Evolutionary conservation across 2,113 vertebrate genomes (phyloP).

Genomic region (Lynx canadensis): DNA sequence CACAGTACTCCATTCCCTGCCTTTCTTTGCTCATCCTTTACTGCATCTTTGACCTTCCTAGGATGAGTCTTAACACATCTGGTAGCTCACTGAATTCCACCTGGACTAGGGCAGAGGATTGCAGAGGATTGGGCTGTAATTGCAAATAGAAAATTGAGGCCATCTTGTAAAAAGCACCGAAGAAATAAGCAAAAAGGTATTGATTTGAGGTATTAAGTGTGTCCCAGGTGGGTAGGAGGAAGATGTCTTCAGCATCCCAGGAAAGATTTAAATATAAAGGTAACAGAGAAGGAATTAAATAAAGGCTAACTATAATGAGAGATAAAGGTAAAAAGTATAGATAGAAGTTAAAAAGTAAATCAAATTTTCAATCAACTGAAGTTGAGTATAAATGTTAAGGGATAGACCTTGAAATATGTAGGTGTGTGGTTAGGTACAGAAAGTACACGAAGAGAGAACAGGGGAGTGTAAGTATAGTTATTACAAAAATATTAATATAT

Average conservation of each 20-base stretch:
- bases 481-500: neutral
- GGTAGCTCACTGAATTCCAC: neutral
- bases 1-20: neutral
- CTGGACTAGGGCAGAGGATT: neutral
- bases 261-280: neutral
- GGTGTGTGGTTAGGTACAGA: neutral
- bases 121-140: neutral
- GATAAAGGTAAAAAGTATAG: neutral
- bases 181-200: neutral
- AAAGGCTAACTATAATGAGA: neutral
- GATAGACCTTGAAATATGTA: neutral
- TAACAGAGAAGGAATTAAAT: neutral
- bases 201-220: neutral
- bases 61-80: neutral
- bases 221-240: neutral
- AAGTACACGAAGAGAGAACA: neutral
- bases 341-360: constrained; percentile 17
- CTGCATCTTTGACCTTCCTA: neutral
- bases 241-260: neutral
- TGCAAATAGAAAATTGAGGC: neutral
- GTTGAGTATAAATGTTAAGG: neutral
- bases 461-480: neutral
- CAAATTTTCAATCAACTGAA: neutral
- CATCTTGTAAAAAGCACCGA: neutral
- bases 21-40: neutral